Percentiles rank a stretch among this genome's conserved stretches.
These are phyloP conservation scores for Enteromius treurensis DNA, from an alignment of 2,797 vertebrate genomes.

Conservation along the genomic window DNA sequence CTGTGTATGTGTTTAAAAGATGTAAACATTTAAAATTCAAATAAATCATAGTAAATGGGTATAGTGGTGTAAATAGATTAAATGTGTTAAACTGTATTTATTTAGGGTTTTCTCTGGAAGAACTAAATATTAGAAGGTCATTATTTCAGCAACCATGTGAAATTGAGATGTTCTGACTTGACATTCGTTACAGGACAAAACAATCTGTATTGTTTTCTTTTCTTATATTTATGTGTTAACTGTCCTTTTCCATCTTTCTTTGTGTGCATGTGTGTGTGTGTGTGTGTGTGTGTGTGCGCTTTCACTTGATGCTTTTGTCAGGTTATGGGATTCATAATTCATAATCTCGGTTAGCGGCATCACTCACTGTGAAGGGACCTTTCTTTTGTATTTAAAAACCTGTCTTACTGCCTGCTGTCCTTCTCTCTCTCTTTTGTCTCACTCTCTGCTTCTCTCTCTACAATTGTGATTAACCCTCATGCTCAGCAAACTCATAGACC, in stretches of 20 bases:
- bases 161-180: conserved; percentile 2
- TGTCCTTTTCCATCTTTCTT: background rate
- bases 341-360: conserved; percentile 32
- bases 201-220: conserved; percentile 6
- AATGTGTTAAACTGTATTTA: background rate
- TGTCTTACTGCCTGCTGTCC: background rate
- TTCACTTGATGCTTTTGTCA: conserved; percentile 27
- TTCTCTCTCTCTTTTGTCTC: background rate
- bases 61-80: too few relatives aligned
- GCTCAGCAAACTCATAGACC: conserved; percentile 19
- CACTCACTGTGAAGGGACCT: conserved; percentile 35
- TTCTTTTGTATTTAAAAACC: conserved; percentile 40
- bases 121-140: background rate
- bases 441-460: background rate
- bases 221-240: background rate
- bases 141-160: background rate
- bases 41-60: background rate
- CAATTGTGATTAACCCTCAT: conserved; percentile 19
- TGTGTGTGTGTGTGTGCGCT: background rate
- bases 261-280: background rate
- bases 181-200: background rate
- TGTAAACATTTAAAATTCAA: background rate
- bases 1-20: background rate
- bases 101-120: background rate
- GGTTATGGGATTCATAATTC: conserved; percentile 38